These are phyloP conservation scores for Pollenia angustigena DNA, from an alignment of 2,888 invertebrate species.

Conservation along the genomic window DNA sequence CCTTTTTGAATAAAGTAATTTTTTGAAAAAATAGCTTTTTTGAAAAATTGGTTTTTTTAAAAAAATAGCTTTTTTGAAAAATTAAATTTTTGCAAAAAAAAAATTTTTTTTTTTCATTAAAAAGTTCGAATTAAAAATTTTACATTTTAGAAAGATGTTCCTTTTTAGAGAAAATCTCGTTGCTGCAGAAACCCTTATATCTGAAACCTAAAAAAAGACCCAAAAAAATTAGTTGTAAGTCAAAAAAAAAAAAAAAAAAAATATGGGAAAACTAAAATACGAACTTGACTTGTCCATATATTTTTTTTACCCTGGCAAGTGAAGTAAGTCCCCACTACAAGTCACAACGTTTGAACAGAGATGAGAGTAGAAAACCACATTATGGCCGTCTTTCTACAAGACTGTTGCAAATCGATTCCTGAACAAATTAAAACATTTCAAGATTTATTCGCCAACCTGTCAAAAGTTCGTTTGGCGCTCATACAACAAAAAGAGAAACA, in stretches of 20 bases:
- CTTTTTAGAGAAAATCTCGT: neutral
- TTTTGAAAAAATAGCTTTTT: neutral
- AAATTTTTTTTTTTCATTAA: conserved; percentile 4
- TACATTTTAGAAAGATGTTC: neutral
- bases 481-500: conserved; percentile 53
- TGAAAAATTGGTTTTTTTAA: neutral
- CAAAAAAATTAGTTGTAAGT: conserved; percentile 8
- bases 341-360: neutral
- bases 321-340: neutral
- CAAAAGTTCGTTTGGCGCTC: conserved; percentile 77
- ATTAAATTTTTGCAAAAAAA: neutral
- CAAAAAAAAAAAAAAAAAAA: neutral
- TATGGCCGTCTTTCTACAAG: conserved; percentile 67
- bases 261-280: conserved; percentile 45
- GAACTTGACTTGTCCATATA: conserved; percentile 66
- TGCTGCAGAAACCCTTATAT: conserved; percentile 13
- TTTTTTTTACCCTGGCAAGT: conserved; percentile 52
- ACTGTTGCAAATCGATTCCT: conserved; percentile 81
- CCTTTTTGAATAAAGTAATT: neutral
- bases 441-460: conserved; percentile 83
- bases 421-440: conserved; percentile 83
- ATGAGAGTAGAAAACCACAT: conserved; percentile 43
- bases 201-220: neutral
- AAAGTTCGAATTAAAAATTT: neutral
- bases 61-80: neutral